Evolutionary conservation across 30 jellyfish, hydroid and myxozoan genomes (phyloP).

Genomic region (Calvadosia cruxmelitensis): DNA sequence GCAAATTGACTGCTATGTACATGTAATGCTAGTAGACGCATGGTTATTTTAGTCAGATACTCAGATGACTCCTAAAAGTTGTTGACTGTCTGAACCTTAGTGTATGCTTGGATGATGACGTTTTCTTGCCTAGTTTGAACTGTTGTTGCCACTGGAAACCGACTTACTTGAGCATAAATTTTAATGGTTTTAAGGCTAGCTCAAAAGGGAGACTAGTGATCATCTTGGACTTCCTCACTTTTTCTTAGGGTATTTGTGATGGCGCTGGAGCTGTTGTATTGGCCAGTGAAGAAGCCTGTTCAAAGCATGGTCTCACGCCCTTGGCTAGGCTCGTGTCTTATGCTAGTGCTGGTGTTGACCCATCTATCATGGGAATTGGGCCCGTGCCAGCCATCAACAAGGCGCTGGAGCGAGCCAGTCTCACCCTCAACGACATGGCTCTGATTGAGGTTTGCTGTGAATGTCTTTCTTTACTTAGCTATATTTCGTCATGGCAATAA

Average conservation of each 20-base stretch:
- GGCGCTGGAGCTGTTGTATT: constrained; percentile 84
- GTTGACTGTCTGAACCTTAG: too few relatives aligned
- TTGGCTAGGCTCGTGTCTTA: constrained; percentile 69
- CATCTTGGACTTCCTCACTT: too few relatives aligned
- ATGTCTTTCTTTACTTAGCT: neutral
- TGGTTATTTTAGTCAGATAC: too few relatives aligned
- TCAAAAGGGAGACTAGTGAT: too few relatives aligned
- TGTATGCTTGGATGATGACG: too few relatives aligned
- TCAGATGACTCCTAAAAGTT: too few relatives aligned
- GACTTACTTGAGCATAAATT: too few relatives aligned
- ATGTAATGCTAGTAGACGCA: too few relatives aligned
- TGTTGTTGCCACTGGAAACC: too few relatives aligned
- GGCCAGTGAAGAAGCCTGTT: constrained; percentile 89
- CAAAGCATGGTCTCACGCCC: constrained; percentile 51
- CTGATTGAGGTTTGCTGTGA: constrained; percentile 59
- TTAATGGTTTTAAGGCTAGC: too few relatives aligned
- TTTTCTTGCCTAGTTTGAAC: too few relatives aligned
- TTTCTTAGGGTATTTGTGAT: constrained; percentile 95
- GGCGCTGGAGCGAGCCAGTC: constrained; percentile 46
- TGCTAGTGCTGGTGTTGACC: constrained; percentile 86
- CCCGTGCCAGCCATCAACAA: constrained; percentile 74
- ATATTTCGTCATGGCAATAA: neutral
- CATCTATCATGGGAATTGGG: constrained; percentile 89
- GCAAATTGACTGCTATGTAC: too few relatives aligned
- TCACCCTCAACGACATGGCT: constrained; percentile 65